Evolutionary conservation across 2,797 vertebrate genomes (phyloP).

Genomic region (Sternarchorhynchus goeldii): DNA sequence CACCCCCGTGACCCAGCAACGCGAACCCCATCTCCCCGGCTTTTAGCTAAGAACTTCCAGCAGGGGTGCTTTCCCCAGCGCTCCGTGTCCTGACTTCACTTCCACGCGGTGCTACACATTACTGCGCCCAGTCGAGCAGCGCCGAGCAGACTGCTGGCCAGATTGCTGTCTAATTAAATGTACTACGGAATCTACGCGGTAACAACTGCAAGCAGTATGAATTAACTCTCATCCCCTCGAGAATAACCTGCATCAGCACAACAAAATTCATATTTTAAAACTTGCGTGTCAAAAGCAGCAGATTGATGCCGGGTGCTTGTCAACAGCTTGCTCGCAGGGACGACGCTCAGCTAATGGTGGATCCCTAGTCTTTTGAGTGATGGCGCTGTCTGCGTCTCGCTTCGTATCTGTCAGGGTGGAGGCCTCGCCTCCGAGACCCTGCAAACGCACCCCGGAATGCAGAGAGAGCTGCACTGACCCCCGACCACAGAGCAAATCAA

Average conservation of each 20-base stretch:
- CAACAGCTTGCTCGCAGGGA: slow-evolving; percentile 77
- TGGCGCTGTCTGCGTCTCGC: slow-evolving; percentile 66
- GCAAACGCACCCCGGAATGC: slow-evolving; percentile 41
- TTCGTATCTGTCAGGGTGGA: slow-evolving; percentile 70
- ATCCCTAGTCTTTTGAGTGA: slow-evolving; percentile 66
- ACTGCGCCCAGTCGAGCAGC: slow-evolving; percentile 59
- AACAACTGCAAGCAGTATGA: slow-evolving; percentile 67
- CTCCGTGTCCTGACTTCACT: slow-evolving; percentile 1
- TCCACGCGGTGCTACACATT: slow-evolving; percentile 47
- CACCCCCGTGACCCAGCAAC: slow-evolving; percentile 30
- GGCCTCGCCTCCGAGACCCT: slow-evolving; percentile 22
- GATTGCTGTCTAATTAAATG: slow-evolving; percentile 74
- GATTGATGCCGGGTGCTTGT: slow-evolving; percentile 59
- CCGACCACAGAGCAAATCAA: slow-evolving; percentile 19
- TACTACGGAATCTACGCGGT: slow-evolving; percentile 62
- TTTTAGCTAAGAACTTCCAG: slow-evolving; percentile 38
- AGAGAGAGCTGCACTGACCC: slow-evolving; percentile 21
- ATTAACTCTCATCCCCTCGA: slow-evolving; percentile 66
- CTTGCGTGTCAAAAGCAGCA: slow-evolving; percentile 70
- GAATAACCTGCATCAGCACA: slow-evolving; percentile 71
- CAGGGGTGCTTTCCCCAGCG: slow-evolving; percentile 31
- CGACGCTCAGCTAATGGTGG: slow-evolving; percentile 65
- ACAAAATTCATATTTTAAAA: slow-evolving; percentile 77
- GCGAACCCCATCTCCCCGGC: slow-evolving; percentile 32
- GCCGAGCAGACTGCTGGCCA: slow-evolving; percentile 66